Evolutionary conservation across 2,113 vertebrate species (phyloP).

Genomic region (Neolamprologus cancellatus): DNA sequence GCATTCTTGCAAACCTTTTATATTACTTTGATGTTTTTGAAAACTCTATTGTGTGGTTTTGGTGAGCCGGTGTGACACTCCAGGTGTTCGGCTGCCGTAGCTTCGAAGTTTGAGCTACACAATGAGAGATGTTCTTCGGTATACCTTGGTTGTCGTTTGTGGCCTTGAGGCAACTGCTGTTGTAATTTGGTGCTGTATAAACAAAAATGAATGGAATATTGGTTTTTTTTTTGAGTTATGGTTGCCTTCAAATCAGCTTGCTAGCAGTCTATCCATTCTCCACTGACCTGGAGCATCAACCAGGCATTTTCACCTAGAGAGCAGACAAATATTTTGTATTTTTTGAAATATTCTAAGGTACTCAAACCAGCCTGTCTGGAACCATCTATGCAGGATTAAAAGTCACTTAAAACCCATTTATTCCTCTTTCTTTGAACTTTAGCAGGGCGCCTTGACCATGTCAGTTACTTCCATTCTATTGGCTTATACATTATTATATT

Average conservation of each 20-base stretch:
- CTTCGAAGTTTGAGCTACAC: not conserved
- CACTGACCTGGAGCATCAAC: not conserved
- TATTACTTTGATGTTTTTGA: not conserved
- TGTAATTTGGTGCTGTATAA: not conserved
- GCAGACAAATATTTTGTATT: not conserved
- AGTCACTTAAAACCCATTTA: not conserved
- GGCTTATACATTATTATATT: not conserved
- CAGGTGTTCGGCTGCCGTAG: not conserved
- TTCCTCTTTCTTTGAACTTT: not conserved
- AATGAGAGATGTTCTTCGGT: not conserved
- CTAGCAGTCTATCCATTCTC: not conserved
- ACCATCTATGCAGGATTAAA: not conserved
- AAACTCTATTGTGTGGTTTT: not conserved
- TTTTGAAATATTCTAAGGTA: not conserved
- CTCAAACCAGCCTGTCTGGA: not conserved
- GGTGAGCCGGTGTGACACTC: not conserved
- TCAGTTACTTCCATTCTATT: not conserved
- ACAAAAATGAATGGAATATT: not conserved
- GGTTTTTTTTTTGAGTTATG: fast-evolving
- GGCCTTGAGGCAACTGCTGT: not conserved
- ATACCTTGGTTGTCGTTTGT: not conserved
- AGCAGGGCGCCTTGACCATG: not conserved
- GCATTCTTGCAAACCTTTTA: not conserved
- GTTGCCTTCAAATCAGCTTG: not conserved
- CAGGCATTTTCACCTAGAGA: not conserved